Evolutionary conservation across 2,888 invertebrate species (phyloP).

Genomic region (Micoletzkya japonica): DNA sequence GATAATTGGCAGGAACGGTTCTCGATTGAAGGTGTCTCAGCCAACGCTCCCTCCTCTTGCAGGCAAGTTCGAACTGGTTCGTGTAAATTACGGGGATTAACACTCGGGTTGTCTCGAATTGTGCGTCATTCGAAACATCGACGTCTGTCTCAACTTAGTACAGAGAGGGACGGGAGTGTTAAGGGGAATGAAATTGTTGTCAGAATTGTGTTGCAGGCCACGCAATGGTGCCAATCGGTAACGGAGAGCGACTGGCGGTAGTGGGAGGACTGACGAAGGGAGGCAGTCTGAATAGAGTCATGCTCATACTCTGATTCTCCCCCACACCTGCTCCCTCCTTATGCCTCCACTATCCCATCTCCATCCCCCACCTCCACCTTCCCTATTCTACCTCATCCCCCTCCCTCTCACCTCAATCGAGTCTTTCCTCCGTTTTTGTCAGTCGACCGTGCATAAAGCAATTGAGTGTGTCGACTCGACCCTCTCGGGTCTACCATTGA

Average conservation of each 20-base stretch:
- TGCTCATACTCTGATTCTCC: not conserved
- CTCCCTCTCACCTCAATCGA: not conserved
- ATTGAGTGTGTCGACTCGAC: no score
- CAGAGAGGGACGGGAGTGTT: no score
- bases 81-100: not conserved
- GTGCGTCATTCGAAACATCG: no score
- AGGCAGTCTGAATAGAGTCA: conserved; percentile 15
- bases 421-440: no score
- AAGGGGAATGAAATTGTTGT: not conserved
- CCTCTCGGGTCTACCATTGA: no score
- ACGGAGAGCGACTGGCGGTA: conserved; percentile 6
- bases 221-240: conserved; percentile 16
- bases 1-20: conserved; percentile 1
- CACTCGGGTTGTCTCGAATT: not conserved
- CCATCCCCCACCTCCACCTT: not conserved
- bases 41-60: not conserved
- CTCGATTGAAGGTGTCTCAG: not conserved
- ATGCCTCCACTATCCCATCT: not conserved
- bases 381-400: not conserved
- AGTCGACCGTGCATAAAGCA: no score
- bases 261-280: conserved; percentile 14
- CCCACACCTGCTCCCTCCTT: not conserved
- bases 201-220: conserved; percentile 7
- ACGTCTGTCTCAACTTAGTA: no score
- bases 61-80: not conserved